Conservation (phyloP, 2,113 vertebrate genomes). For the Motacilla alba region DNA sequence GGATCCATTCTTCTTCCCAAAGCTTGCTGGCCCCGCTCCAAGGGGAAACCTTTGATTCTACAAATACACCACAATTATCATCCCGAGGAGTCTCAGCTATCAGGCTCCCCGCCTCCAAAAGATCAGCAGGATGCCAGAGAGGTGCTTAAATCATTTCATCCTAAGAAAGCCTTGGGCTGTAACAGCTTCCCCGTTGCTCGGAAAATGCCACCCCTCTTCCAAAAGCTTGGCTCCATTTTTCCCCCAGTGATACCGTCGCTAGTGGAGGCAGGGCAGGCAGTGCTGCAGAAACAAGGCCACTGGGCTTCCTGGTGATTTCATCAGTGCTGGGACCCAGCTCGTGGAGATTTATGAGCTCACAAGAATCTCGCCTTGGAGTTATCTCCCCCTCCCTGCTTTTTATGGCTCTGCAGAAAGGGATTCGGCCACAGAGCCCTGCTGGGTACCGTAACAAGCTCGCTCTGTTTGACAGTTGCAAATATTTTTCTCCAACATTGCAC, state of each 20-base stretch:
- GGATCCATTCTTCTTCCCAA: conserved; percentile 44
- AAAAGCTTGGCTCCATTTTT: not conserved
- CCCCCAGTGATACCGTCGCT: not conserved
- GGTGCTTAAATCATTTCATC: conserved; percentile 47
- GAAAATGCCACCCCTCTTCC: not conserved
- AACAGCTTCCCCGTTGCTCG: not conserved
- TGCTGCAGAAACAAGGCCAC: not conserved
- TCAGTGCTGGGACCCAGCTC: not conserved
- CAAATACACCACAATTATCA: conserved; percentile 53
- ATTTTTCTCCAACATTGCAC: not conserved
- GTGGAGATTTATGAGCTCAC: not conserved
- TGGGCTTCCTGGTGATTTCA: not conserved
- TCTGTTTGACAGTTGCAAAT: not conserved
- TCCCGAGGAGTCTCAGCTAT: conserved; percentile 20
- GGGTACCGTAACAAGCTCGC: not conserved
- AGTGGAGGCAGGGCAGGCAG: not conserved
- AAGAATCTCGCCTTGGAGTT: not conserved
- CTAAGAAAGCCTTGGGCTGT: conserved; percentile 26
- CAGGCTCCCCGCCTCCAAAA: not conserved
- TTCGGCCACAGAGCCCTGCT: not conserved
- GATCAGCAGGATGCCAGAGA: conserved; percentile 17
- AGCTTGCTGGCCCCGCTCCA: conserved; percentile 30
- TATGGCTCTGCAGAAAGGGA: not conserved
- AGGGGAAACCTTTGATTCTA: conserved; percentile 55
- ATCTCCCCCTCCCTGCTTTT: not conserved